Base-by-base conservation (phyloP, 2,113 vertebrate genomes). In the Chionomys nivalis region DNA sequence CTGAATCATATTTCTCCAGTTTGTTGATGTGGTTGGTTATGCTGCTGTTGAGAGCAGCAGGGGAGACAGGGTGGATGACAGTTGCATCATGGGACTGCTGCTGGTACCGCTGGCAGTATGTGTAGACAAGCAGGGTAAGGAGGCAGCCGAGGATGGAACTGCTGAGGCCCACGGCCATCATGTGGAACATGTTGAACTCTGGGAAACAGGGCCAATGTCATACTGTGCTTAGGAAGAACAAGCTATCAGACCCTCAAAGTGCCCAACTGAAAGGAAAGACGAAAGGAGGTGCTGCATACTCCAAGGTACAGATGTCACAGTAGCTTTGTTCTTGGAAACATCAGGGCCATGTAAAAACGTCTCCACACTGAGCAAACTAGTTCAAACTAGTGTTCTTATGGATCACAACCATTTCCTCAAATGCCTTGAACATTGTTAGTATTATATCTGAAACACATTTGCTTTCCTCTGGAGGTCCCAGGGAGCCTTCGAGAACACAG, bases 1-100 rank as follows among this genome's bases (percentile, higher is more conserved):
- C 99, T 0, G 99, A 99, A 98, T 99, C 99, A 0, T 99, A 99
- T 94, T 99, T 99, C 98, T 99, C 99, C 98, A 99, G 99, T 97
- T 99, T 99, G 98, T 99, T 99, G 98, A 99, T 99, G 98, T 99
- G 99, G 98, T 99, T 99, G 90, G 99, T 99, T 97, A 99, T 99
- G 99, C 99, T 99, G 99, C 99, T 99, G 98, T 99, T 99, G 96
- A 99, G 99, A 0, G 99, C 99, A 0, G 99, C 99, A 0, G 99
- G 99, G 0, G 99, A 99, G 55, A 99, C 99, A 0, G 99, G 99
- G 94, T 99, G 99, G 98, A 99, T 99, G 98, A 99, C 99, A 0
- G 99, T 99, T n/a, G 99, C 99, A 0, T 99, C 99, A 2, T 99
- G 99, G 31, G 99, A 98, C 83, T 99, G 99, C 96, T 99, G 99